These are phyloP conservation scores for Petroica traversi DNA, from an alignment of 2,113 vertebrate species.

Conservation along the genomic window DNA sequence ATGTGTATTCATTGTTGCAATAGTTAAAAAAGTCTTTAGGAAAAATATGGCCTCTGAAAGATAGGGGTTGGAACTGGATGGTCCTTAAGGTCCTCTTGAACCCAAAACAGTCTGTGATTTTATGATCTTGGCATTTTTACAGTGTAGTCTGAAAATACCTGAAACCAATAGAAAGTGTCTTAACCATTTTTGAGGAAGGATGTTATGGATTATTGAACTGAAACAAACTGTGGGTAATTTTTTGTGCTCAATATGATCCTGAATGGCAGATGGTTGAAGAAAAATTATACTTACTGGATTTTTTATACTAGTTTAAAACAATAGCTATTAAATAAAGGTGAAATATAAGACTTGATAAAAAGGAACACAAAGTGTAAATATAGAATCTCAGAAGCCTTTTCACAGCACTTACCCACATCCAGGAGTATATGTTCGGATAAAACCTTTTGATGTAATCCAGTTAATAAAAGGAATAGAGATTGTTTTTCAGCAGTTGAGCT, in stretches of 20 bases:
- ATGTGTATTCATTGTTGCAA: background rate
- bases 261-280: background rate
- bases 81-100: background rate
- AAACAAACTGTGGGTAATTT: background rate
- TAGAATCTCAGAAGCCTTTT: background rate
- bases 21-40: background rate
- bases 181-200: background rate
- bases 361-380: background rate
- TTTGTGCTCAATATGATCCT: background rate
- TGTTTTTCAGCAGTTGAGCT: background rate
- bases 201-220: background rate
- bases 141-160: background rate
- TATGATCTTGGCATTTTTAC: background rate
- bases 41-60: background rate
- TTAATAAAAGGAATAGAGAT: background rate
- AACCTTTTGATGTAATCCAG: background rate
- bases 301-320: background rate
- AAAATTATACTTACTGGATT: background rate
- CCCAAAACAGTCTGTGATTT: background rate
- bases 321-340: background rate
- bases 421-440: background rate
- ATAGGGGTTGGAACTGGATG: background rate
- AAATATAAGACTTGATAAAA: background rate
- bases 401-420: accelerated
- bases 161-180: background rate